Base-by-base conservation (phyloP, 2,888 invertebrate genomes). In the Malthinus seriepunctatus region DNA sequence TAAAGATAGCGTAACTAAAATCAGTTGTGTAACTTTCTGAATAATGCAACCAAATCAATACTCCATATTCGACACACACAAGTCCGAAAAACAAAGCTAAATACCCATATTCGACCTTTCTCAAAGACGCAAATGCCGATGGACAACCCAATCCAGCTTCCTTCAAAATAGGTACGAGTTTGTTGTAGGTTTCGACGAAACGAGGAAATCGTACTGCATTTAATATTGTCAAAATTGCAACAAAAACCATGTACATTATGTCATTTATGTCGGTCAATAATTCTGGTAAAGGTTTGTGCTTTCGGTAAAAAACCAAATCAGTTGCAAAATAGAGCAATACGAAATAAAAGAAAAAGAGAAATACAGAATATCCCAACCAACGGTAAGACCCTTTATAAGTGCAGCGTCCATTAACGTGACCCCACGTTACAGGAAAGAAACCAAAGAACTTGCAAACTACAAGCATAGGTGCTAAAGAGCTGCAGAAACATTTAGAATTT, bases 91-190 rank as follows among this genome's bases (percentile, higher is more conserved):
- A 57, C 2, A 67, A 31, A 3, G 35, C 51, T 4, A 76, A 39
- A 32, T 72, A 66, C 8, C 68, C 67, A 45, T 67, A 70, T 48
- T 76, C 72, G 1, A 71, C 49, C 8, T 58, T 60, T n/a, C 55
- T 32, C 1, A 66, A 63, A 38, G 62, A 66, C 60, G 50, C 55
- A 51, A 72, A 67, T 0, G 76, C 67, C 1, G 71, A 70, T 31
- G 70, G 67, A 48, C 79, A 79, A 3, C 74, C 71, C 3, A 78
- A 50, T 9, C 73, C 73, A 5, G 60, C 48, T 56, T 75, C 69
- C 47, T 67, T 67, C 11, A 73, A 58, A n/a, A 76, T 60, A 12
- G 62, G 59, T 0, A 58, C 51, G 3, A 74, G 64, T 8, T 64
- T 67, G 55, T 76, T 77, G 6, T 77, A 60, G 0, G 72, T 67